These are phyloP conservation scores for Myoxocephalus aenaeus DNA, from an alignment of 2,797 vertebrate genomes.

Conservation along the genomic window DNA sequence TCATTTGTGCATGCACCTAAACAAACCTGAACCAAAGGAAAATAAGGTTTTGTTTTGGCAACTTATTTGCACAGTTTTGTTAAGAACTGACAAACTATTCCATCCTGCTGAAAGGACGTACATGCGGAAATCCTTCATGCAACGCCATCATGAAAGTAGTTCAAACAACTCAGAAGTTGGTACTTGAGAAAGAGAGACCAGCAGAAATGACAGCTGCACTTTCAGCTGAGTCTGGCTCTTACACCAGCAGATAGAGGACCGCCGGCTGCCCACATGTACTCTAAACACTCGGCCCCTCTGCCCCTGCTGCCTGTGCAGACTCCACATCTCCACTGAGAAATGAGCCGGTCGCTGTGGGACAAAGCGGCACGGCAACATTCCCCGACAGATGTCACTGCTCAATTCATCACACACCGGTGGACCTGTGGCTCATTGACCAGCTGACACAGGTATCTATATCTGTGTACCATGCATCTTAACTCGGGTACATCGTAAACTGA, in stretches of 20 bases:
- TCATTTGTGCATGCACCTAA: neutral
- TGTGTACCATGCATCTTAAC: conserved; percentile 28
- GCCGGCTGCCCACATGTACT: conserved; percentile 69
- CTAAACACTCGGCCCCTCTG: conserved; percentile 26
- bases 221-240: conserved; percentile 66
- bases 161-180: conserved; percentile 15
- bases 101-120: neutral
- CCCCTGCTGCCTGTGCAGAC: conserved; percentile 49
- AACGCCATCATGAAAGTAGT: neutral
- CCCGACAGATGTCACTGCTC: conserved; percentile 57
- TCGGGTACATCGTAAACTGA: conserved; percentile 26
- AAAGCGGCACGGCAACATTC: conserved; percentile 37
- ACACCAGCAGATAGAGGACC: conserved; percentile 49
- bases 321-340: conserved; percentile 56
- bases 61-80: neutral
- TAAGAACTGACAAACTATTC: neutral
- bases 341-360: conserved; percentile 54
- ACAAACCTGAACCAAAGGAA: neutral
- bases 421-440: conserved; percentile 57
- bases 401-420: conserved; percentile 64
- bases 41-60: neutral
- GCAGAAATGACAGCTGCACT: conserved; percentile 67
- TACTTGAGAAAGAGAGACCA: conserved; percentile 17
- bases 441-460: conserved; percentile 59
- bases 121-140: neutral